Evolutionary conservation across 2,797 vertebrate genomes (phyloP).

Genomic region (Argentina silus): DNA sequence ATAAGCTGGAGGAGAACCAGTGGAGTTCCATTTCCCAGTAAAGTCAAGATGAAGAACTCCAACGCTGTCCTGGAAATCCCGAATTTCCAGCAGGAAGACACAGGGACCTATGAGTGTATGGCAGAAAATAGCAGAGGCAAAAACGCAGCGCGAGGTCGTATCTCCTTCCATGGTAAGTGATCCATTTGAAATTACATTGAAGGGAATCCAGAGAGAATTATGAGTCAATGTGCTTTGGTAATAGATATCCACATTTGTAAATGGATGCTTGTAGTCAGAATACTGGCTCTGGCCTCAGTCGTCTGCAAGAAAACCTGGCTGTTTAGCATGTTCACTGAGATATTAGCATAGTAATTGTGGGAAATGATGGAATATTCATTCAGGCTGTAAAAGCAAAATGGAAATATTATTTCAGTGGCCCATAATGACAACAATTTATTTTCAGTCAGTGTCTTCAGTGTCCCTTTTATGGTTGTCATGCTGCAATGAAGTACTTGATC

Average conservation of each 20-base stretch:
- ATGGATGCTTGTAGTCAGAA: conserved; percentile 27
- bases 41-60: conserved; percentile 88
- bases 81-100: conserved; percentile 91
- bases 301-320: conserved; percentile 26
- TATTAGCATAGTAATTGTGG: background rate
- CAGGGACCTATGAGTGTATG: conserved; percentile 91
- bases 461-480: background rate
- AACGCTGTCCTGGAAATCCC: conserved; percentile 91
- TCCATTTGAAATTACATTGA: conserved; percentile 27
- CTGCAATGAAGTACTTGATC: background rate
- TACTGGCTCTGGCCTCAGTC: conserved; percentile 31
- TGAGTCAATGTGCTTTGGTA: conserved; percentile 19
- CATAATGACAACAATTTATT: conserved; percentile 14
- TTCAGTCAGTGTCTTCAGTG: background rate
- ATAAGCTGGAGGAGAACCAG: conserved; percentile 94
- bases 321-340: background rate
- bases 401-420: conserved; percentile 10
- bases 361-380: conserved; percentile 13
- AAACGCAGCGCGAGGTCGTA: conserved; percentile 87
- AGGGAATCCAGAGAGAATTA: conserved; percentile 5
- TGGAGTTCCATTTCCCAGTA: conserved; percentile 87
- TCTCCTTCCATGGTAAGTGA: conserved; percentile 91
- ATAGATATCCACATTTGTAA: conserved; percentile 21
- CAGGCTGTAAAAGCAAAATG: background rate
- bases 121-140: conserved; percentile 93